Base-by-base conservation (phyloP, 2,888 invertebrate genomes). In the Leucophenga maculata region DNA sequence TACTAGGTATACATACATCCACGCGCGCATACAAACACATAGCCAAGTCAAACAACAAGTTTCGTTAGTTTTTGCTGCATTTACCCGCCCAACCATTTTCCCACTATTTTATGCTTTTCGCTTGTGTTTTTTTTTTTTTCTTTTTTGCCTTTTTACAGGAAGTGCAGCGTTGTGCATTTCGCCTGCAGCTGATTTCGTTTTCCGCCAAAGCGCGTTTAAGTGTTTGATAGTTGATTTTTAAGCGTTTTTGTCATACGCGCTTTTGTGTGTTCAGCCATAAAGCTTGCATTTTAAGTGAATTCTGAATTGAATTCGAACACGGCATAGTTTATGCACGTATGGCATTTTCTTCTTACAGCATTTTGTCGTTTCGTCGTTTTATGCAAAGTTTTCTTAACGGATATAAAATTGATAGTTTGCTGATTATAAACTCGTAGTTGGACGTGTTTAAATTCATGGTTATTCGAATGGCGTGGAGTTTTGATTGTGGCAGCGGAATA, bases 211-310 rank as follows among this genome's bases (percentile, higher is more conserved):
- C 22, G 26, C 20, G 52, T 26, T 55, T 55, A 55, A 55, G 55
- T 22, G 22, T 55, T 55, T 55, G 55, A 55, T 55, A 55, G 55
- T 55, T 22, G 22, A 20, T 22, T 20, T 26, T 59, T 59, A 32
- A 22, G 57, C 31, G n/a, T 31, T 57, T 31, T 57, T 57, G 18
- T 26, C 22, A 57, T 57, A 26, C 20, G 18, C 31, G 31, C n/a
- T 57, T 57, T 31, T 57, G 31, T 22, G n/a, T 6, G 16, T 50
- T 50, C 50, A 16, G 50, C 50, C n/a, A 18, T 39, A 32, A 20
- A 14, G 46, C 18, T 64, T 64, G 62, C 46, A 64, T 64, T 64
- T 48, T 64, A 64, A 64, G 62, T 64, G 62, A 46, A 22, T 64
- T 64, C 22, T 48, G 62, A 64, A 39, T 16, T 39, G 39, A 39